Evolutionary conservation across 2,113 vertebrate species (phyloP), one percentile per base, ranked within the genome.

Genomic region (Trematocara macrostoma): DNA sequence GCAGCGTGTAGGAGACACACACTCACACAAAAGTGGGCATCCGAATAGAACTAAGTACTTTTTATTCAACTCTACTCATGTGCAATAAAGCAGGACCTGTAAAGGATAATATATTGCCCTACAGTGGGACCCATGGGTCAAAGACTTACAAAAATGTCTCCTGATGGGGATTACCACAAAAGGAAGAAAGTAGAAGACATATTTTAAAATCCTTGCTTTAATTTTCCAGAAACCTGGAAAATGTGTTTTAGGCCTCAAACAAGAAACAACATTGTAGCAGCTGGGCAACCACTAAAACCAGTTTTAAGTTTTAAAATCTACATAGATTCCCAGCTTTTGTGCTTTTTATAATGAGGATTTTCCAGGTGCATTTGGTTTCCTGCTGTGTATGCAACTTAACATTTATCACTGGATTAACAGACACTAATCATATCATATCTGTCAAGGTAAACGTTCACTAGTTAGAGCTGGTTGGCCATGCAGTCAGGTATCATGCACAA

Each of bases 1-100:
- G 83, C 53, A 94, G 88, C 84, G 8, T 69, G 85, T 81, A 16
- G 23, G 71, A 82, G 47, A 83, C 52, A 84, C 45, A 69, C 20
- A 84, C 15, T 26, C 5, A 78, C 49, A 86, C 82, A 85, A 51
- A 76, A 51, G 67, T 47, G 45, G 45, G 26, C 4, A 76, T 76
- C 26, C 7, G 6, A 76, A 5, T 45, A 11, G 49, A 74, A 67
- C 14, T 78, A 1, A 31, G 29, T 40, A 23, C 35, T 78, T 53
- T 78, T 55, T 57, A 55, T 81, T 31, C 0, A n/a, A 53, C 52
- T 31, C 9, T 76, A 16, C 23, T 59, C 8, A 6, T 7, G 59
- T 52, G 18, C 26, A n/a, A 7, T 51, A 71, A 71, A 71, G 40
- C 8, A 29, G n/a, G 64, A 71, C 12, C 20, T 10, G n/a, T 0